Conservation (phyloP, 2,888 invertebrate genomes). For the Dichetophora obliterata region DNA sequence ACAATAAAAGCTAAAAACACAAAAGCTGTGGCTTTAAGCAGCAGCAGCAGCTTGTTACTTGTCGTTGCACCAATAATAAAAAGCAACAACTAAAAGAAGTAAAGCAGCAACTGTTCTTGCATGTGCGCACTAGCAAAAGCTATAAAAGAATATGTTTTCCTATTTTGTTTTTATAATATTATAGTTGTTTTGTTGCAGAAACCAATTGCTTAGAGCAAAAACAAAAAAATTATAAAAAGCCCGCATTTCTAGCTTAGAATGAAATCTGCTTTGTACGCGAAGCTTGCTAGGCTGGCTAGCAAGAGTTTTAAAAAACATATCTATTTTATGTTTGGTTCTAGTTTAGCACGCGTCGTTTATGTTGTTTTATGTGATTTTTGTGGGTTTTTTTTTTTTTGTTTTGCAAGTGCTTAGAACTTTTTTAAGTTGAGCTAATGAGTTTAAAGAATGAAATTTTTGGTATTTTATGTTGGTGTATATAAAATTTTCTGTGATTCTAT, state of each 20-base stretch:
- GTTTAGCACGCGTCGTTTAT: slow-evolving; percentile 3
- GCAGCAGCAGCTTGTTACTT: too few relatives aligned
- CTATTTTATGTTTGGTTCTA: neutral
- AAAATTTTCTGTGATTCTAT: neutral
- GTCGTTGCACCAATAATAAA: neutral
- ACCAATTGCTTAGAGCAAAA: neutral
- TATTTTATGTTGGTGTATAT: neutral
- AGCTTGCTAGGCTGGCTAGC: neutral
- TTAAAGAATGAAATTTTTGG: too few relatives aligned
- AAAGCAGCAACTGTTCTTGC: too few relatives aligned
- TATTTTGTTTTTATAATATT: too few relatives aligned
- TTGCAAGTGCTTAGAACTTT: neutral
- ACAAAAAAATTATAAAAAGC: neutral
- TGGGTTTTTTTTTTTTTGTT: neutral
- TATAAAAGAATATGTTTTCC: too few relatives aligned
- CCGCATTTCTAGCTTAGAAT: neutral
- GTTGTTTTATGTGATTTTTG: neutral
- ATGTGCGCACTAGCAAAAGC: too few relatives aligned
- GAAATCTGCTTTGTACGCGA: neutral
- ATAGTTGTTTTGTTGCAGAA: too few relatives aligned
- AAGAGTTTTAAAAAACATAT: neutral
- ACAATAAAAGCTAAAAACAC: too few relatives aligned
- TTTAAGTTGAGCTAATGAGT: too few relatives aligned
- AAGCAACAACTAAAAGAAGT: neutral
- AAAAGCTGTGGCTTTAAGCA: too few relatives aligned